A percentile compares a stretch with the other conserved stretches of the same genome.
Evolutionary conservation across 2,888 invertebrate species (phyloP).

Genomic region (Trisateles emortualis): DNA sequence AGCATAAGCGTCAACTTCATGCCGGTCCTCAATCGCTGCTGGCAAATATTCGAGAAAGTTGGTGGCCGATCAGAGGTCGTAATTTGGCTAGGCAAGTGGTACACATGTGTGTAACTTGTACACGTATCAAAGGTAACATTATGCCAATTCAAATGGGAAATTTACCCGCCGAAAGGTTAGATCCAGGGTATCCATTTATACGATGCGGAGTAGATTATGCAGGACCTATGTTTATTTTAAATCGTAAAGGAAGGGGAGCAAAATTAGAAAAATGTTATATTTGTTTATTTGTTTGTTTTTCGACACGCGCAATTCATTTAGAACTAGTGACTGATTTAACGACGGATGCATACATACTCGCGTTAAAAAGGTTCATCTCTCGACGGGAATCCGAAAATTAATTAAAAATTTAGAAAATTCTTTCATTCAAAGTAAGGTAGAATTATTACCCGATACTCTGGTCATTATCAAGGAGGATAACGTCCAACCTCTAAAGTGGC

Average conservation of each 20-base stretch:
- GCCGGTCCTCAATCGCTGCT: constrained; percentile 24
- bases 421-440: not conserved
- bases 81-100: constrained; percentile 20
- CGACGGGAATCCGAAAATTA: too few species aligned
- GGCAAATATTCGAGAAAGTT: constrained; percentile 5
- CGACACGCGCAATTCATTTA: not conserved
- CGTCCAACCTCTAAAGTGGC: not conserved
- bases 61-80: constrained; percentile 19
- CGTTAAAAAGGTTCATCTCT: not conserved
- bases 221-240: not conserved
- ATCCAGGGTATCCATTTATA: not conserved
- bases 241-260: not conserved
- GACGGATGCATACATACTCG: not conserved
- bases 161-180: not conserved
- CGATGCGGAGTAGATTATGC: not conserved
- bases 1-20: constrained; percentile 21
- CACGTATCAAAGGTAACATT: not conserved
- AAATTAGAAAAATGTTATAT: not conserved
- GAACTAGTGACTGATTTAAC: not conserved
- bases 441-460: not conserved
- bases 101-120: constrained; percentile 4
- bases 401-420: too few species aligned
- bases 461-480: not conserved
- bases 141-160: not conserved
- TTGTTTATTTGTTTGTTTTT: not conserved